A percentile compares a stretch with the other conserved stretches of the same genome.
Evolutionary conservation across 2,888 invertebrate species (phyloP).

Genomic region (Xylophagus ater): DNA sequence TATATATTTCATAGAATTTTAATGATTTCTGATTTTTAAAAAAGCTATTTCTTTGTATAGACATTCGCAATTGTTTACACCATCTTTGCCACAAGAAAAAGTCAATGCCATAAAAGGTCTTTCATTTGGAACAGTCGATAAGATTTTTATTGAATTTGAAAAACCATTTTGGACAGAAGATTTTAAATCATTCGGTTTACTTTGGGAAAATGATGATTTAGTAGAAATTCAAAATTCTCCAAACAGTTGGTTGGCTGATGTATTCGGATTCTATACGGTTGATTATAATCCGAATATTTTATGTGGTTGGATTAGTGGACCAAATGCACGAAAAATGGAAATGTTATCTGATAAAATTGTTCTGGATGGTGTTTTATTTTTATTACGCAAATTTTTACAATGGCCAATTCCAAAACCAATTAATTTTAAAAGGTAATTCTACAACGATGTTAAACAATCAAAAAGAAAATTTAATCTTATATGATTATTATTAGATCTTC

Average conservation of each 20-base stretch:
- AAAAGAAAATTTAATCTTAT: neutral
- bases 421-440: slow-evolving; percentile 20
- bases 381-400: slow-evolving; percentile 32
- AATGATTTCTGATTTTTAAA: neutral
- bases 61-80: slow-evolving; percentile 38
- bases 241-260: slow-evolving; percentile 50
- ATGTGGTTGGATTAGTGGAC: slow-evolving; percentile 59
- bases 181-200: slow-evolving; percentile 43
- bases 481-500: slow-evolving; percentile 41
- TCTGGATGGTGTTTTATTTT: slow-evolving; percentile 29
- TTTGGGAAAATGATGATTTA: slow-evolving; percentile 47
- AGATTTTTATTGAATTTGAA: slow-evolving; percentile 51
- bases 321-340: slow-evolving; percentile 51
- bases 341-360: slow-evolving; percentile 42
- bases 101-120: slow-evolving; percentile 43
- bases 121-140: slow-evolving; percentile 50
- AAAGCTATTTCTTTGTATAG: slow-evolving; percentile 3
- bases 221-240: slow-evolving; percentile 28
- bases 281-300: slow-evolving; percentile 52
- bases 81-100: slow-evolving; percentile 41
- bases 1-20: slow-evolving; percentile 16
- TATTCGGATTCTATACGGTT: slow-evolving; percentile 56
- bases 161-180: slow-evolving; percentile 48
- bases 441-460: too few species aligned
- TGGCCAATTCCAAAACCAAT: slow-evolving; percentile 32